Evolutionary conservation across 2,113 vertebrate genomes (phyloP), one percentile per base, ranked within the genome.

Genomic region (Engraulis encrasicolus): DNA sequence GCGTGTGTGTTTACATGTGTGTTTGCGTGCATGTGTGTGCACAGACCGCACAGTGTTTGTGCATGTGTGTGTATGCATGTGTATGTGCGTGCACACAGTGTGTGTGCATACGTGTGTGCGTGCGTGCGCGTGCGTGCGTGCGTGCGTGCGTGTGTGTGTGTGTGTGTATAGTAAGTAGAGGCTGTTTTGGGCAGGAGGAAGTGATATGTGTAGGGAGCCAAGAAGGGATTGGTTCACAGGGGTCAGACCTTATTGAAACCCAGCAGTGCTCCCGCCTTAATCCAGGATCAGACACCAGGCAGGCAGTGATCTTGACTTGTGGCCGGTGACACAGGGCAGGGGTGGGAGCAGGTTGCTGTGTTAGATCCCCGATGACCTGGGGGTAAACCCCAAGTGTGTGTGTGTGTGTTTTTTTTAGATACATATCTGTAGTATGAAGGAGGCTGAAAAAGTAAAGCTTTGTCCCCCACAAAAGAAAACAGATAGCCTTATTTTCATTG

Each of bases 11-110:
- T 34, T 34, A 61, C n/a, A n/a, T 36, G 50, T 19, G 37, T 66
- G 6, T 80, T 17, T 54, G 50, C n/a, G 52, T 80, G 80, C 58
- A 66, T 78, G 52, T 36, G 48, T 71, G 78, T 49, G n/a, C n/a
- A n/a, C n/a, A n/a, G n/a, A n/a, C n/a, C n/a, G n/a, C n/a, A n/a
- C n/a, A n/a, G n/a, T n/a, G n/a, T n/a, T n/a, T n/a, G n/a, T n/a
- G n/a, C n/a, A n/a, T n/a, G 49, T 31, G 37, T 66, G 6, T 80
- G 20, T 54, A 45, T 27, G 74, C 78, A 66, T 74, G 78, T 78
- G 52, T 49, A 74, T 48, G 49, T 31, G 37, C 52, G 6, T 80
- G 20, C n/a, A n/a, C n/a, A n/a, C n/a, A n/a, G 17, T 45, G 40
- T 45, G 40, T 45, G 45, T 83, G 15, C 52, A 50, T 37, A 45